Percentiles rank a stretch among this genome's conserved stretches.
Evolutionary conservation across 2,888 invertebrate genomes (phyloP).

Genomic region (Junonia oenone): DNA sequence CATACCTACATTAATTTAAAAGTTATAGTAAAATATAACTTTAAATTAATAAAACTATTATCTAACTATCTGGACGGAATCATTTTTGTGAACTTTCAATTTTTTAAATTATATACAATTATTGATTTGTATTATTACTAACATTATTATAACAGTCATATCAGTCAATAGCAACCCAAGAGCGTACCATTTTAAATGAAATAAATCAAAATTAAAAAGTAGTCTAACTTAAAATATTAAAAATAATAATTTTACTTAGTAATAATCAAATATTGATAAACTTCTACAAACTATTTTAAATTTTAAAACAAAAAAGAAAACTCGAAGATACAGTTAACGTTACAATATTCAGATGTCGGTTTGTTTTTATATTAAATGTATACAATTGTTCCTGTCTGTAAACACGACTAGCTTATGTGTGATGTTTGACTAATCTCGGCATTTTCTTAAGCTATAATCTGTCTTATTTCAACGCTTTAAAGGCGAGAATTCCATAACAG

Average conservation of each 20-base stretch:
- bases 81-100: background rate
- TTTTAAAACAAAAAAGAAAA: too few relatives aligned
- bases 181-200: too few relatives aligned
- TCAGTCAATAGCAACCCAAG: background rate
- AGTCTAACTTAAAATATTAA: too few relatives aligned
- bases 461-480: slow-evolving; percentile 26
- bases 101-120: background rate
- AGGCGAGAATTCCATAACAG: slow-evolving; percentile 51
- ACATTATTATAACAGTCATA: too few relatives aligned
- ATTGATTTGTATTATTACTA: too few relatives aligned
- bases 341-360: too few relatives aligned
- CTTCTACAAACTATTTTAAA: too few relatives aligned
- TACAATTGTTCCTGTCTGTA: background rate
- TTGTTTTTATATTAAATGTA: too few relatives aligned
- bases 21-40: slow-evolving; percentile 1
- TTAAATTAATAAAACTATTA: slow-evolving; percentile 3
- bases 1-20: background rate
- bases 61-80: slow-evolving; percentile 24
- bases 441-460: slow-evolving; percentile 1
- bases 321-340: too few relatives aligned
- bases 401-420: slow-evolving; percentile 16
- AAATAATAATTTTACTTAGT: too few relatives aligned
- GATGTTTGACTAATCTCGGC: slow-evolving; percentile 15
- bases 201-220: background rate
- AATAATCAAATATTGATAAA: too few relatives aligned